Evolutionary conservation across 2,888 invertebrate genomes (phyloP), one percentile per base, ranked within the genome.

Genomic region (Papilio elwesi): DNA sequence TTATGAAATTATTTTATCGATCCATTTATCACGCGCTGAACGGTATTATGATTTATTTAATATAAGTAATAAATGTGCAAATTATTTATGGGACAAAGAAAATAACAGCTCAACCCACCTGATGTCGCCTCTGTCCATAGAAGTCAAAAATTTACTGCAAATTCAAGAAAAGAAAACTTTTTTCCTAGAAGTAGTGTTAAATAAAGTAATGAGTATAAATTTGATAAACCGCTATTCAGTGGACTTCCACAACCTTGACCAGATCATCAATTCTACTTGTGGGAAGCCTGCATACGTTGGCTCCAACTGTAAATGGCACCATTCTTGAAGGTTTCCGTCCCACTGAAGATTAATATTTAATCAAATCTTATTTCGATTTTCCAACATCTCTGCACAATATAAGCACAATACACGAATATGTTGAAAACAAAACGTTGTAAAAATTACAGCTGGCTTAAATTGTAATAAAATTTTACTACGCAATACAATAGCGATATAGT

Each of bases 391-490:
- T 9, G 15, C 13, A n/a, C 3, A 59, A 59, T 36, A 26, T 26
- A 26, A 36, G 36, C 9, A 26, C 11, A 26, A 57, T 52, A 0
- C 38, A 59, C 43, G 43, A 15, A 6, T 43, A 62, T 62, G 10
- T 10, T 15, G 43, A 43, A 62, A 62, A 43, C n/a, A 59, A 62
- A 62, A 43, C 6, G 43, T 5, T 43, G 11, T 43, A 43, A 62
- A 62, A 62, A 62, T 15, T 43, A 62, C 59, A 62, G 59, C 15
- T 38, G 43, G 43, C 43, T 62, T 62, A 62, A 62, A 62, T 62
- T 62, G 43, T 43, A 47, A 55, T 68, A 68, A 68, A 68, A 57
- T 68, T 68, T 68, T 57, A 59, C 59, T 68, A n/a, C 49, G 49
- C 48, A 57, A 47, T 49, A 48, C 57, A 59, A 68, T 49, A 68